These are phyloP conservation scores for Xestia c-nigrum DNA, from an alignment of 2,888 invertebrate species.

Conservation along the genomic window DNA sequence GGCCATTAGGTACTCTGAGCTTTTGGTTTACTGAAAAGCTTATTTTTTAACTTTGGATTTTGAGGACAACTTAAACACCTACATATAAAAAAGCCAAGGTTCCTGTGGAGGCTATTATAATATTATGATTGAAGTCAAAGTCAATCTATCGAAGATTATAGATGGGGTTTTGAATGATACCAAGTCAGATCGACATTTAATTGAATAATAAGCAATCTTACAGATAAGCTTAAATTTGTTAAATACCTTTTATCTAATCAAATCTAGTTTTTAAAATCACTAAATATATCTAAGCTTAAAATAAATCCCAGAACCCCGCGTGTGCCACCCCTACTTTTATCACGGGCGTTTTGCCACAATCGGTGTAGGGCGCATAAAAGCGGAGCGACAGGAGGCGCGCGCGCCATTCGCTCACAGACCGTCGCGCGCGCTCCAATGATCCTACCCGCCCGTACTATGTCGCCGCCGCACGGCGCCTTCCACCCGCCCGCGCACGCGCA, in stretches of 20 bases:
- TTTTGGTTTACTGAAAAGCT: background rate
- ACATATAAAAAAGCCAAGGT: background rate
- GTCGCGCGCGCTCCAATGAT: constrained; percentile 89
- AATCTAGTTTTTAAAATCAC: background rate
- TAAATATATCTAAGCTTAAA: background rate
- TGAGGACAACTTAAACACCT: background rate
- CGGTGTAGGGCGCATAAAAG: constrained; percentile 89
- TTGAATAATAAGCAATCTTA: background rate
- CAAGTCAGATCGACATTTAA: background rate
- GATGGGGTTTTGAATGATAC: background rate
- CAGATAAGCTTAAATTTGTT: background rate
- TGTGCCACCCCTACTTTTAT: constrained; percentile 88
- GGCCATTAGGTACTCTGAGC: background rate
- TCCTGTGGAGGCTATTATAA: background rate
- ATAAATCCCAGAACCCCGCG: background rate
- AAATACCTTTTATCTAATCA: background rate
- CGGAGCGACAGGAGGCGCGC: constrained; percentile 82
- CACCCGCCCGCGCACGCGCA: constrained; percentile 85
- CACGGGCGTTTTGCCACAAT: constrained; percentile 90
- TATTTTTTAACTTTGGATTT: background rate
- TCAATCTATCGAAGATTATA: background rate
- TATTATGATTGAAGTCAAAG: background rate
- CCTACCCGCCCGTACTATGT: constrained; percentile 88
- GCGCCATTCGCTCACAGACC: constrained; percentile 87
- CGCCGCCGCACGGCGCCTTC: constrained; percentile 89